Evolutionary conservation across 2,888 invertebrate species (phyloP).

Genomic region (Listrodromus nycthemerus): DNA sequence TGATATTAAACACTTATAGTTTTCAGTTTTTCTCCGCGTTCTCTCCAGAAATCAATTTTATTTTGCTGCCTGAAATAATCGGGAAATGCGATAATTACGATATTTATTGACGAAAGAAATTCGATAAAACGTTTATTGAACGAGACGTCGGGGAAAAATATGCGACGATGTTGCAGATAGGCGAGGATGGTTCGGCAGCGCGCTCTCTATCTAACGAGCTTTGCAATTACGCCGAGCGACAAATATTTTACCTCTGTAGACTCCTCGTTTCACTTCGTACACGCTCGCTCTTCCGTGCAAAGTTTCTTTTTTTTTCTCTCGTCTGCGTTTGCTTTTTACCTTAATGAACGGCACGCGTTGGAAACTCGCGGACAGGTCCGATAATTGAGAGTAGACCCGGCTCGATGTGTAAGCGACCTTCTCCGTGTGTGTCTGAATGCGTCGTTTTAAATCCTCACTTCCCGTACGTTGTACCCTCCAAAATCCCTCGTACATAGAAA

Average conservation of each 20-base stretch:
- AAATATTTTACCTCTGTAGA: constrained; percentile 26
- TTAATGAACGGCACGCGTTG: constrained; percentile 34
- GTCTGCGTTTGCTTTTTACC: constrained; percentile 15
- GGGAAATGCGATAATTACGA: no score
- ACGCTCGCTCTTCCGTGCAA: neutral
- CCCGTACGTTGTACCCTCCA: neutral
- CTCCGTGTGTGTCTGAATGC: neutral
- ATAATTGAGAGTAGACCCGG: constrained; percentile 32
- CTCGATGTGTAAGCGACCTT: neutral
- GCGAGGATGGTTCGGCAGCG: neutral
- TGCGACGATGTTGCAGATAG: neutral
- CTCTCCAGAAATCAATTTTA: no score
- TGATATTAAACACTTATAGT: no score
- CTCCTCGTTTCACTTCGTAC: constrained; percentile 1
- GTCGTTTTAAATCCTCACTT: neutral
- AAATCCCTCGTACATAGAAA: neutral
- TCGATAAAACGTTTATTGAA: neutral
- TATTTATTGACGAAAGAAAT: neutral
- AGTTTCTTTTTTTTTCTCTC: constrained; percentile 3
- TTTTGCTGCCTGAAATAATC: no score
- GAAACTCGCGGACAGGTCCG: constrained; percentile 28
- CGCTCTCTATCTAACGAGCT: neutral
- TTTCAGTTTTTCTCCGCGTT: no score
- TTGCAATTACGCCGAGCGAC: constrained; percentile 29
- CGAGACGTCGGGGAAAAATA: neutral